Conservation (phyloP, 1,140 invertebrate species). For the Formica selysi region DNA sequence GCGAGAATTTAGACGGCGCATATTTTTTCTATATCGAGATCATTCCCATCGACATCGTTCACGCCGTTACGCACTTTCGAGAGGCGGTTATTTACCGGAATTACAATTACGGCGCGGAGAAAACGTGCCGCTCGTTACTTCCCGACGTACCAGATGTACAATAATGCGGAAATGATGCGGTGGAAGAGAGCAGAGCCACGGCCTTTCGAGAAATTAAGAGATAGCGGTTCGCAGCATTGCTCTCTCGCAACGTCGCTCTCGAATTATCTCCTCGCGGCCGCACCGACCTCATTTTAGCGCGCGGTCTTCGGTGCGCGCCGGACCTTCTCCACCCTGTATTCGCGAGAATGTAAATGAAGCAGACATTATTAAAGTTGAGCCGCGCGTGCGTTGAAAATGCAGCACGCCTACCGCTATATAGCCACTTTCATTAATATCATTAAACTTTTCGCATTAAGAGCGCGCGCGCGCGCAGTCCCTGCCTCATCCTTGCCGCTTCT, state of each 20-base stretch:
- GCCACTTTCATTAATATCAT: conserved; percentile 77
- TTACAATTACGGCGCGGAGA: background rate
- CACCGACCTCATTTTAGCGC: conserved; percentile 49
- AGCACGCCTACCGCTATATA: conserved; percentile 50
- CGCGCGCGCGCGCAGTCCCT: background rate
- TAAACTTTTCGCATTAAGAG: conserved; percentile 74
- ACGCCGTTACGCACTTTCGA: conserved; percentile 22
- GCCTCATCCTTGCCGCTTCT: conserved; percentile 3
- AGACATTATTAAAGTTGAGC: conserved; percentile 74
- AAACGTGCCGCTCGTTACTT: conserved; percentile 6
- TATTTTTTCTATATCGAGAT: background rate
- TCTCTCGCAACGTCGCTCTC: conserved; percentile 1
- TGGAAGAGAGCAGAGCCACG: background rate
- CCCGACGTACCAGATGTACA: background rate
- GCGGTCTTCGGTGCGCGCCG: background rate
- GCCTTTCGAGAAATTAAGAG: conserved; percentile 25
- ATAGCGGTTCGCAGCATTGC: background rate
- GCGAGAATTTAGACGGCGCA: conserved; percentile 17
- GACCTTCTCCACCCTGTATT: conserved; percentile 37
- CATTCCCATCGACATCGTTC: background rate
- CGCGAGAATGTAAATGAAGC: conserved; percentile 74
- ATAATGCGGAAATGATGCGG: conserved; percentile 34
- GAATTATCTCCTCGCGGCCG: conserved; percentile 19
- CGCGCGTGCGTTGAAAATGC: conserved; percentile 63
- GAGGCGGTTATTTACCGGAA: conserved; percentile 14